Evolutionary conservation across 2,113 vertebrate species (phyloP).

Genomic region (Micromys minutus): DNA sequence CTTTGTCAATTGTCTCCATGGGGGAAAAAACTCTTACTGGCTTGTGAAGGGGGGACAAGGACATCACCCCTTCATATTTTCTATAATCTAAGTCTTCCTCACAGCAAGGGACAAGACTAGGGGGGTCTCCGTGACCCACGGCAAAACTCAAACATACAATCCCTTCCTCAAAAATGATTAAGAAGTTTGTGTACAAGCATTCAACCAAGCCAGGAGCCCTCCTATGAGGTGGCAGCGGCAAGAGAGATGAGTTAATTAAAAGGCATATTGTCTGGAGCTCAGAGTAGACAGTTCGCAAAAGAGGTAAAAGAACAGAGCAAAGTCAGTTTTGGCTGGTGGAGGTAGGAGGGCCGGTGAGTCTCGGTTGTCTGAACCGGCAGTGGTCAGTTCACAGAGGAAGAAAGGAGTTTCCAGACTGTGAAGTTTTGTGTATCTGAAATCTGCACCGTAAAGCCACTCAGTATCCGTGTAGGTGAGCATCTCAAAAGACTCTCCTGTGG

Average conservation of each 20-base stretch:
- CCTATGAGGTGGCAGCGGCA: neutral
- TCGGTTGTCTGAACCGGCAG: neutral
- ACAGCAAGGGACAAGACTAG: neutral
- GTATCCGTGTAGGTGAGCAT: neutral
- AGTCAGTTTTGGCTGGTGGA: neutral
- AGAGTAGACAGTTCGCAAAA: neutral
- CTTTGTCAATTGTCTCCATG: neutral
- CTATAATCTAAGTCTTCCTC: neutral
- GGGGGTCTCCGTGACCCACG: neutral
- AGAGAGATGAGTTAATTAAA: slow-evolving; percentile 21
- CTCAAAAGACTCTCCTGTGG: neutral
- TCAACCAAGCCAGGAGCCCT: neutral
- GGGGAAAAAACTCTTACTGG: neutral
- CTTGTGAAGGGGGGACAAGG: neutral
- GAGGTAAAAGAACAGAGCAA: neutral
- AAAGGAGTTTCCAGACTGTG: neutral
- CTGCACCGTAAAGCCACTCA: neutral
- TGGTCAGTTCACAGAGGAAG: neutral
- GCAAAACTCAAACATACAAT: neutral
- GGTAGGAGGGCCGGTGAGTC: neutral
- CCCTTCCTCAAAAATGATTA: slow-evolving; percentile 25
- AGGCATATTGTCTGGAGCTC: neutral
- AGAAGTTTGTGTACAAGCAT: neutral
- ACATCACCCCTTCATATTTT: neutral
- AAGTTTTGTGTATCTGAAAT: neutral